Evolutionary conservation across 2,797 vertebrate species (phyloP), one percentile per base, ranked within the genome.

Genomic region (Melanotaenia parkinsoni): DNA sequence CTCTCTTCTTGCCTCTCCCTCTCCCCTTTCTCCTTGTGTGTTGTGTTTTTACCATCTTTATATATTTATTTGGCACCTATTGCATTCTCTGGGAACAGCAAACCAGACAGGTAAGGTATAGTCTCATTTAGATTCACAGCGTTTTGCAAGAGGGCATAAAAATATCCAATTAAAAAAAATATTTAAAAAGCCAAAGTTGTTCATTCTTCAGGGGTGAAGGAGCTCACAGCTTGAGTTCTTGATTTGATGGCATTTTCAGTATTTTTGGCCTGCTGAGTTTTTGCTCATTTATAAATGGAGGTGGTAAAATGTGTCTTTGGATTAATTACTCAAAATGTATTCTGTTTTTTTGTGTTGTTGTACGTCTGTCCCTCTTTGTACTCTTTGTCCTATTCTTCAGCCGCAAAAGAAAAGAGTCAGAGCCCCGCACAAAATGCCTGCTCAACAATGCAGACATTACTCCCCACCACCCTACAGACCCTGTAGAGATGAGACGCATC

Each of bases 401-500:
- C 90, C 98, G 97, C 86, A 99, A 99, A 94, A 91, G 98, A 79
- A 99, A 99, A 85, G 97, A 99, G 80, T 97, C 96, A 0, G 98
- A 99, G 86, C 98, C 98, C 0, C 95, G 97, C 56, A 96, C 97
- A 4, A 99, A 99, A 80, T 99, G 98, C 82, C 93, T 98, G 12
- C 93, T 99, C 67, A 99, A 99, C 94, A 99, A 99, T 0, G 96
- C 97, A 0, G 98, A 99, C 68, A 97, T 98, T 14, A 86, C 96
- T 0, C 96, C 97, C 0, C 97, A 99, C 88, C 97, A 98, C 89
- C 98, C 98, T 0, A 99, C 97, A 63, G 98, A 99, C 88, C 98
- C 98, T 0, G 98, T 99, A 88, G 98, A 99, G 87, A 98, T 99
- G 97, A 95, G 98, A 8, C 94, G 97, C 73, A 98, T 99, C 85